Base-by-base conservation (phyloP, 2,888 invertebrate genomes). In the Tortricodes alternella region DNA sequence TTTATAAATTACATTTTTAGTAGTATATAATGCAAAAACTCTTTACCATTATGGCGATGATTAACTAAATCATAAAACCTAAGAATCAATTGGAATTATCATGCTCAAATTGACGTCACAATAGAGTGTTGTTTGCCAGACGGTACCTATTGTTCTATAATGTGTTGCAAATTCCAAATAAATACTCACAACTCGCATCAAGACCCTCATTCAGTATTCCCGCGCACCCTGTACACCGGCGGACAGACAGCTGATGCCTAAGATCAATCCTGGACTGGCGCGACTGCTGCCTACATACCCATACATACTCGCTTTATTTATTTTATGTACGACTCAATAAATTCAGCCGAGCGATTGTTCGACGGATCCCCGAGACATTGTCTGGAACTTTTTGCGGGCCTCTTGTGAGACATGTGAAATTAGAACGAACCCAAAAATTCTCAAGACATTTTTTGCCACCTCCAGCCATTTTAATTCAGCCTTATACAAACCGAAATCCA, bases 171-270 rank as follows among this genome's bases (percentile, higher is more conserved):
- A 18, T 24, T 35, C 23, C 41, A 44, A 53, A 53, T 53, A 52
- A 52, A 53, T 43, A 35, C 46, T 46, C 24, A 24, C 48, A 35
- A 44, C n/a, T 32, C 18, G 32, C 8, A 11, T 9, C 37, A 19
- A 34, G 29, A 3, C 29, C 18, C 34, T 46, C 51, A 52, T 50
- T 56, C 44, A 27, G 29, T 29, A 56, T 56, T 29, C 37, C 21
- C 46, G 58, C 70, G 51, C 80, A 69, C 23, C 70, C 78, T 77
- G 79, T 80, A 74, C 9, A 16, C 43, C 39, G 65, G 74, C 73
- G 72, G 80, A 80, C 81, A 71, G 87, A 85, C 89, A 87, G 85
- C 81, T 87, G 86, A 88, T 79, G 88, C 75, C 80, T 72, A 61
- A 79, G 86, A 88, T 89, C 89, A 85, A 84, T 86, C 85, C 80